These are phyloP conservation scores for Marasmarcha lunaedactyla DNA, from an alignment of 2,888 invertebrate genomes.

Conservation along the genomic window DNA sequence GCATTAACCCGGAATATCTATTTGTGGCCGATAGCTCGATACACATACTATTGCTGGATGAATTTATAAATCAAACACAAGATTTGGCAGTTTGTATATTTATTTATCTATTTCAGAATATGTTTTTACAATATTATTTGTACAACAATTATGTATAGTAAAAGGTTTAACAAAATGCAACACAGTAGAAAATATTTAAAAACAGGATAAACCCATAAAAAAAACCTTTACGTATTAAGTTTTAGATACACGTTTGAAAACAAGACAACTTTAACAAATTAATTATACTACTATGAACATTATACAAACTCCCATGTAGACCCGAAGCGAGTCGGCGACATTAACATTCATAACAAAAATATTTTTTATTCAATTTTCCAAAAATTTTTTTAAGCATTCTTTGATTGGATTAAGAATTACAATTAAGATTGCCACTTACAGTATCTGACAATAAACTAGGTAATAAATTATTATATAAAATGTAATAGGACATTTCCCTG, in stretches of 20 bases:
- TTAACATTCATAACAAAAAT: too few species aligned
- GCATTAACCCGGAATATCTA: too few species aligned
- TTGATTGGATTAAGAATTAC: background rate
- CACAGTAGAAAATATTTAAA: conserved; percentile 39
- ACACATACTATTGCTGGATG: too few species aligned
- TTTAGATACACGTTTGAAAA: conserved; percentile 1
- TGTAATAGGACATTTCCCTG: too few species aligned
- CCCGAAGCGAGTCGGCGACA: too few species aligned
- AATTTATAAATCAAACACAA: conserved; percentile 17
- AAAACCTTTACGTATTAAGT: conserved; percentile 23
- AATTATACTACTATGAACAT: background rate
- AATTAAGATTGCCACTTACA: background rate
- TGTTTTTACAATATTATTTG: conserved; percentile 35
- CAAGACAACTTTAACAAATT: background rate
- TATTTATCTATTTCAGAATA: conserved; percentile 43
- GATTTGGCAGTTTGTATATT: conserved; percentile 62
- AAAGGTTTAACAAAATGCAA: conserved; percentile 60
- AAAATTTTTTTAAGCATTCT: background rate
- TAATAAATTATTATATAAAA: background rate
- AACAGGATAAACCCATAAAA: conserved; percentile 37
- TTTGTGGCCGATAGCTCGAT: too few species aligned
- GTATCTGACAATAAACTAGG: background rate
- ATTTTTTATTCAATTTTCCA: background rate
- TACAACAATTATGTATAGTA: conserved; percentile 48
- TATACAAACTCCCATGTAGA: background rate